Evolutionary conservation across 2,888 invertebrate species (phyloP), one percentile per base, ranked within the genome.

Genomic region (Ennomos quercinarius): DNA sequence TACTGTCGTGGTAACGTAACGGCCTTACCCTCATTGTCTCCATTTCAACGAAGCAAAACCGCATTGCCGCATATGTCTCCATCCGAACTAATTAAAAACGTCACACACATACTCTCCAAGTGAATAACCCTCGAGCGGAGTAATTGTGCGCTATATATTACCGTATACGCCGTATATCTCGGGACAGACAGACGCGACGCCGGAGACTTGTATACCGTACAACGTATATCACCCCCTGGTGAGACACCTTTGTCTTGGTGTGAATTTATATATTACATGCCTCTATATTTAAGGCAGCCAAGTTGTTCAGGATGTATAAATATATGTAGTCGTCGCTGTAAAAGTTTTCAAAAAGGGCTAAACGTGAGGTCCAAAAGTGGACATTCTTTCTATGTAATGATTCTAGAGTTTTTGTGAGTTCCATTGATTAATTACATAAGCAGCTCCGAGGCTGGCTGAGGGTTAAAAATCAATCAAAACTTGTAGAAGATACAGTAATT

Each of bases 241-340:
- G 61, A 57, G 53, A 51, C 65, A 63, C 57, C 63, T 63, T 67
- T 67, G 65, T 67, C 65, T 65, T 56, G 55, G 42, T 49, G 52
- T 49, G 38, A 41, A 61, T 65, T 63, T 65, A 65, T 65, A 57
- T 11, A 41, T 63, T 65, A 65, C 63, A 60, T 11, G 41, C 37
- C 49, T 45, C 49, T 54, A 39, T 54, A 39, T 54, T 34, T 58
- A 58, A 42, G 13, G 11, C 41, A 12, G 34, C 12, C 42, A 8
- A 43, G 10, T 54, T 34, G 54, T 49, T 38, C 40, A 35, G 40
- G 11, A 10, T 35, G 12, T 27, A n/a, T 27, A 10, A 8, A 17
- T 11, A 27, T 9, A 38, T 47, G 12, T 17, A 48, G 13, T 39
- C 5, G 27, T 27, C 17, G 17, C 17, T 17, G 17, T 17, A 17